phyloP scores from a whole-genome alignment of 1,140 invertebrate genomes.

The Conus ventricosus region DNA sequence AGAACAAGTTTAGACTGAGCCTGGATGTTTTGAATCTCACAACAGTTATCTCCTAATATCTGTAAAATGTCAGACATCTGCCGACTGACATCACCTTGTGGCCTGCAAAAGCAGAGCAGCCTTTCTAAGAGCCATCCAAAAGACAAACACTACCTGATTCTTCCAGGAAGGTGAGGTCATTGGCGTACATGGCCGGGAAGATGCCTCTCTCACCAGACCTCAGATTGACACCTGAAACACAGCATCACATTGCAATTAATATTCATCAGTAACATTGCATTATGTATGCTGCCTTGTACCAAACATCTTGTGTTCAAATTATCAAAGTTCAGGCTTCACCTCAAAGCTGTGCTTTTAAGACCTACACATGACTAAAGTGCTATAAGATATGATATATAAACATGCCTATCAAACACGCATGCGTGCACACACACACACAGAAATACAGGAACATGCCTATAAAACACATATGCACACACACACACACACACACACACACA shows the following conservation, averaged over 20 bases:
- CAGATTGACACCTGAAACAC: slow-evolving; percentile 88
- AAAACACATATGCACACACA: not conserved
- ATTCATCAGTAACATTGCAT: not conserved
- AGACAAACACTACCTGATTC: slow-evolving; percentile 79
- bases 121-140: too few species aligned
- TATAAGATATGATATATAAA: slow-evolving; percentile 6
- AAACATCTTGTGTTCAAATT: not conserved
- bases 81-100: too few species aligned
- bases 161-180: slow-evolving; percentile 95
- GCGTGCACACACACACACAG: not conserved
- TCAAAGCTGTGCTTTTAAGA: slow-evolving; percentile 28
- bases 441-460: not conserved
- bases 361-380: too few species aligned
- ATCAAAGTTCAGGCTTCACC: not conserved
- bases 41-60: too few species aligned
- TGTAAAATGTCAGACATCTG: too few species aligned
- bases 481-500: slow-evolving; percentile 6
- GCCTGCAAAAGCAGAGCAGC: too few species aligned
- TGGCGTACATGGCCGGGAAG: slow-evolving; percentile 96
- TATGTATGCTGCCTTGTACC: too few species aligned
- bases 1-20: too few species aligned
- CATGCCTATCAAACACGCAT: not conserved
- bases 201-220: slow-evolving; percentile 94
- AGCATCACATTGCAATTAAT: not conserved
- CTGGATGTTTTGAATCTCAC: too few species aligned